phyloP scores from a whole-genome alignment of 2,888 invertebrate genomes.

The Subacronicta megacephala region DNA sequence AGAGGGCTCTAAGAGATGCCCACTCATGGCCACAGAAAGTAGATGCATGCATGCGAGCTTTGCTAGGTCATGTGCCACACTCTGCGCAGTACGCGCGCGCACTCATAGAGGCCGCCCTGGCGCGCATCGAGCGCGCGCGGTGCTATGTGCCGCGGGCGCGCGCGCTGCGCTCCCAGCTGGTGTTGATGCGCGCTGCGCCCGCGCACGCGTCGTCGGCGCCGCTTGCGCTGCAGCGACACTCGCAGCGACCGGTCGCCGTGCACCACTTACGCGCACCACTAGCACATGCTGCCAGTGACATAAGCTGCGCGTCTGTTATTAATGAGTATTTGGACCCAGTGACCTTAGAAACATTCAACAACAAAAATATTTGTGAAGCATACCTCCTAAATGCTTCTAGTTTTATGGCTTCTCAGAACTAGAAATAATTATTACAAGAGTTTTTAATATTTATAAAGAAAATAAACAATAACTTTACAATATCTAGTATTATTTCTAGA shows the following conservation, averaged over 20 bases:
- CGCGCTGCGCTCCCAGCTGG: slow-evolving; percentile 58
- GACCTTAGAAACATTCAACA: slow-evolving; percentile 55
- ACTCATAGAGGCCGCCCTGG: slow-evolving; percentile 61
- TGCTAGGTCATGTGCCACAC: slow-evolving; percentile 59
- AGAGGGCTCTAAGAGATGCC: slow-evolving; percentile 30
- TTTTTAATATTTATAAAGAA: neutral
- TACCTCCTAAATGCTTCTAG: slow-evolving; percentile 36
- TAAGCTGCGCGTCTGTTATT: slow-evolving; percentile 60
- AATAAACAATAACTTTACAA: slow-evolving; percentile 12
- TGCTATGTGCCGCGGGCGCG: slow-evolving; percentile 32
- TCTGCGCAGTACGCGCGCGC: slow-evolving; percentile 65
- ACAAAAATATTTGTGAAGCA: slow-evolving; percentile 63
- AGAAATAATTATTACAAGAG: neutral
- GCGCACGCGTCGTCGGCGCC: neutral
- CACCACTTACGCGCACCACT: slow-evolving; percentile 57
- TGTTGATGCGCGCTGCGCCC: slow-evolving; percentile 51
- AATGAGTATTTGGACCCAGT: slow-evolving; percentile 59
- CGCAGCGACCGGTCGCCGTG: slow-evolving; percentile 37
- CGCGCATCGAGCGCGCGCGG: slow-evolving; percentile 55
- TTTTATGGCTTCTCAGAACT: slow-evolving; percentile 14
- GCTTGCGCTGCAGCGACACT: slow-evolving; percentile 17
- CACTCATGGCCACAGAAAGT: slow-evolving; percentile 65
- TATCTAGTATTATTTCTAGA: slow-evolving; percentile 4
- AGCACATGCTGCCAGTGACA: slow-evolving; percentile 55
- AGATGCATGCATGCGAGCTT: slow-evolving; percentile 50